A percentile compares a stretch with the other conserved stretches of the same genome.
Conservation (phyloP, 2,888 invertebrate genomes). For the Phania funesta region DNA sequence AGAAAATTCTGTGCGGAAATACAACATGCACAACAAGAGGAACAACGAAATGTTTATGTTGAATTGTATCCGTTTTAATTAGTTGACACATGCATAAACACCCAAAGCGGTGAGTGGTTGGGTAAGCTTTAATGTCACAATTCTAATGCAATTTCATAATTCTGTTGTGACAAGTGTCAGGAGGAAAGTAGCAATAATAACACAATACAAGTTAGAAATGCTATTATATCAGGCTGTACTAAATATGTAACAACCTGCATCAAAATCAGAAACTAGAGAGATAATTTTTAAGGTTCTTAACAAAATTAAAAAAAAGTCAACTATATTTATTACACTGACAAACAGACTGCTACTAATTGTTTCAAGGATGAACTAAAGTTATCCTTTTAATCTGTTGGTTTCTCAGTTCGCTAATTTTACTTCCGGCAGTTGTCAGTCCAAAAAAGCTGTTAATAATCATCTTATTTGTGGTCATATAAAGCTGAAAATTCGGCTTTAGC, state of each 20-base stretch:
- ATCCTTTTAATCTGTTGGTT: too few relatives aligned
- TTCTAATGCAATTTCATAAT: neutral
- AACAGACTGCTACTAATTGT: too few relatives aligned
- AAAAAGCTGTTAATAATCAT: too few relatives aligned
- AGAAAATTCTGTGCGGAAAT: conserved; percentile 52
- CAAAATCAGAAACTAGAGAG: too few relatives aligned
- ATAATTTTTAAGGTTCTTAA: too few relatives aligned
- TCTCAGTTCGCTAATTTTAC: too few relatives aligned
- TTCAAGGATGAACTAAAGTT: too few relatives aligned
- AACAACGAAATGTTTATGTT: conserved; percentile 62
- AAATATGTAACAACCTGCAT: neutral
- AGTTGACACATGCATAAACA: conserved; percentile 63
- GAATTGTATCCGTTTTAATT: conserved; percentile 66
- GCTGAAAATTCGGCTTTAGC: too few relatives aligned
- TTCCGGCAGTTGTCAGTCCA: too few relatives aligned
- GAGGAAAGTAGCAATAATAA: conserved; percentile 7
- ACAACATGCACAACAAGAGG: conserved; percentile 59
- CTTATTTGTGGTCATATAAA: too few relatives aligned
- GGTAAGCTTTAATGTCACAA: conserved; percentile 34
- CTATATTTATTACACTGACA: too few relatives aligned
- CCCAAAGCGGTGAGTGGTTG: conserved; percentile 15
- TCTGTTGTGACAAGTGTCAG: conserved; percentile 6
- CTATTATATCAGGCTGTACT: conserved; percentile 12
- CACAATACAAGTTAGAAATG: conserved; percentile 13
- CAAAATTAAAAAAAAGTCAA: too few relatives aligned